These are phyloP conservation scores for Leptarthrus brevirostris DNA, from an alignment of 2,888 invertebrate genomes.

Conservation along the genomic window DNA sequence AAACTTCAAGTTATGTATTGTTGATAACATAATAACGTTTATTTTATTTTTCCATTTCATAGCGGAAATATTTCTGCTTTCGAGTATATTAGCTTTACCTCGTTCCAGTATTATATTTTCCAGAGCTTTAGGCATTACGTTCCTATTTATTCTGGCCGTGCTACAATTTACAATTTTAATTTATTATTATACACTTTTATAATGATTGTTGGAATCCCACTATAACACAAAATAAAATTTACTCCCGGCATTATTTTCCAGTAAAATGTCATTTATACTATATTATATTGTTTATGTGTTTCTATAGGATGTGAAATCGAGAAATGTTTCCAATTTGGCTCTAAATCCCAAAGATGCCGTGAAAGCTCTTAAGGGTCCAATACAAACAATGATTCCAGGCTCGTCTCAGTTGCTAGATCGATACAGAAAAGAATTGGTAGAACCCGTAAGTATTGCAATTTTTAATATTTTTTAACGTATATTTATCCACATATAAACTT, in stretches of 20 bases:
- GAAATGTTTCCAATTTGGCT: constrained; percentile 73
- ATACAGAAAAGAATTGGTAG: constrained; percentile 75
- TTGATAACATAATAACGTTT: constrained; percentile 4
- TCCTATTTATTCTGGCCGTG: background rate
- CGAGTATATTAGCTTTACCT: background rate
- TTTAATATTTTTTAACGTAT: background rate
- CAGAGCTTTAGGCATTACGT: background rate
- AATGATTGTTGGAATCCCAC: no score
- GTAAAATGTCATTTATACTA: background rate
- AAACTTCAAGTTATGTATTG: background rate
- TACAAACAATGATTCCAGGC: constrained; percentile 75
- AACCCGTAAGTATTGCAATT: constrained; percentile 68
- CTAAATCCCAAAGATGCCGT: constrained; percentile 72
- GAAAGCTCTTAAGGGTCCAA: constrained; percentile 69
- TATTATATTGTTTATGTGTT: background rate
- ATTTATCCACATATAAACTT: constrained; percentile 5
- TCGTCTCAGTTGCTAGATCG: constrained; percentile 72
- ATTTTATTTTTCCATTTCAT: constrained; percentile 17
- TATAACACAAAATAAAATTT: no score
- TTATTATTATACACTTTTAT: no score
- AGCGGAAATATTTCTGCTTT: background rate
- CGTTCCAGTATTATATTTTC: background rate
- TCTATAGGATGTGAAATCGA: constrained; percentile 60
- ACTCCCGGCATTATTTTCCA: no score
- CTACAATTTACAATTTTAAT: no score